Evolutionary conservation across 2,797 vertebrate species (phyloP), one percentile per base, ranked within the genome.

Genomic region (Etheostoma nigrum): DNA sequence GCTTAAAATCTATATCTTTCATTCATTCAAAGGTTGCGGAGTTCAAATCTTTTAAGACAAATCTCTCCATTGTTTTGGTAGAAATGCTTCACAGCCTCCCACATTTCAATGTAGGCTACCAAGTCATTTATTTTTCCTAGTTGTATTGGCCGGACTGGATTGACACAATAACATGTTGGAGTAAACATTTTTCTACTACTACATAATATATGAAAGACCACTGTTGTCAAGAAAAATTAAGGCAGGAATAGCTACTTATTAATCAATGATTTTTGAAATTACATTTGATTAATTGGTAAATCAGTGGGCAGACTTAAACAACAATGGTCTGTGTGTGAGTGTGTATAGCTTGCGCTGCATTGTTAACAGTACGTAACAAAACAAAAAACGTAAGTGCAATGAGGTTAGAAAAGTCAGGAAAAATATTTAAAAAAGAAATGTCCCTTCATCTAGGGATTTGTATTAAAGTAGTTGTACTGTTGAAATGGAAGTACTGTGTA

Each of bases 61-160:
- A 66, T 14, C 15, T 61, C 45, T 73, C 9, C 10, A n/a, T 49
- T 1, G 0, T 61, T 53, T 64, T 36, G 33, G 51, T 66, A n/a
- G 45, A 65, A 73, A 66, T 45, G 30, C 40, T 47, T 59, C 7
- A 45, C 19, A 33, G 2, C 6, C 6, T 30, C 12, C 21, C 13
- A 64, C 47, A 23, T 59, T 47, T 68, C 19, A 51, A 2, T 30
- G 5, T 14, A 60, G 15, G 10, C 36, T 40, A 40, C 36, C 19
- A 13, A 33, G 15, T 64, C 21, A 67, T 70, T 74, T 62, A 57
- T 72, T 33, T 67, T 61, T 74, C 25, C 42, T 47, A 15, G 4
- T 5, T 70, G 48, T 45, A 33, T 40, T 4, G 14, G 13, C 67
- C 21, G 12, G 30, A 51, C 14, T 63, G 47, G 36, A 33, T 23